Base-by-base conservation (phyloP, 2,888 invertebrate species). In the Diarsia dahlii region DNA sequence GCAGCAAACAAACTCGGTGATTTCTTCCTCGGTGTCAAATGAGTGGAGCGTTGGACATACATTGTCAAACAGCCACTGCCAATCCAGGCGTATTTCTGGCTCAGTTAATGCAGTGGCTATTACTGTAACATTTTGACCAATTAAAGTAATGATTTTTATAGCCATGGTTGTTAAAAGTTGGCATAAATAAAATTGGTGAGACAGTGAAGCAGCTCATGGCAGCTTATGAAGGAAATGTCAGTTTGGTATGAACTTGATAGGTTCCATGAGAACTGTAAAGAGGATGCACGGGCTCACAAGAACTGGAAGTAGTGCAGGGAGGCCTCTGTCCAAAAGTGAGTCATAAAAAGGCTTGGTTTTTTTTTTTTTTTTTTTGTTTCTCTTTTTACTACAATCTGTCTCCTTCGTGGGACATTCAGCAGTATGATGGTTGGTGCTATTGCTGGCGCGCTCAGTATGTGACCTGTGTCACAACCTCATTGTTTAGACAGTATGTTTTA, bases 1-100 rank as follows among this genome's bases (percentile, higher is more conserved):
- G 92, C 99, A 99, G 87, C 98, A 98, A 0, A 99, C 99, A 97
- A 99, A 99, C 87, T 99, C 99, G 20, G 99, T 99, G 12, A 99
- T 97, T 94, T 99, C 99, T 86, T 99, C 99, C 91, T 99, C 99
- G 60, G 97, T 98, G 88, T 99, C 99, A 97, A 99, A 99, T 64
- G 98, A 98, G 94, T 98, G 98, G 60, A 99, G 96, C 5, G 98
- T 99, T 76, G 97, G 97, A 90, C 98, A 97, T 3, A 99, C 97
- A 97, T 99, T 98, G 72, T 97, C 97, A 89, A 98, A 98, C 20
- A 99, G 95, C 99, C 99, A 99, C 91, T 98, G 98, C 99, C 99
- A 99, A 94, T 99, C 98, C 91, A 98, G 97, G 45, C 98, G 95
- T 75, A 99, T 99, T 92, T 99, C 99, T 88, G 97, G 97, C 88